Conservation (phyloP, 2,888 invertebrate species). For the Pteria penguin region DNA sequence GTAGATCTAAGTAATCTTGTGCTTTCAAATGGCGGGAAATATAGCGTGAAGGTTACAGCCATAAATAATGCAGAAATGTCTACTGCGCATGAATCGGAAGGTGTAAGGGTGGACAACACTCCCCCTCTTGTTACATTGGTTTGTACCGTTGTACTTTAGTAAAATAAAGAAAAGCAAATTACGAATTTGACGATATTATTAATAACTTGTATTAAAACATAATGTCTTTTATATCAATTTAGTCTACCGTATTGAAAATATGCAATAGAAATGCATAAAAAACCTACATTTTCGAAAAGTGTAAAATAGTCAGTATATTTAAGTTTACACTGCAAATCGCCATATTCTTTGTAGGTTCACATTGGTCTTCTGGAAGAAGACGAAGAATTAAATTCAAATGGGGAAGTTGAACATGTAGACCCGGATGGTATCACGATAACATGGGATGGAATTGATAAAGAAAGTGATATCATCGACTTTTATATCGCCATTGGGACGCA, state of each 20-base stretch:
- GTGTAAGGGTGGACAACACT: slow-evolving; percentile 38
- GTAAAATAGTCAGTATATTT: background rate
- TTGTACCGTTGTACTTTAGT: too few species aligned
- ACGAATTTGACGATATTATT: background rate
- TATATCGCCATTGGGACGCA: slow-evolving; percentile 36
- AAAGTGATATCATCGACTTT: slow-evolving; percentile 37
- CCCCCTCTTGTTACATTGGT: slow-evolving; percentile 38
- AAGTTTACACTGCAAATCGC: too few species aligned
- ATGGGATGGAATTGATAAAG: slow-evolving; percentile 38
- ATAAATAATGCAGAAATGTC: slow-evolving; percentile 32
- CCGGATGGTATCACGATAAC: slow-evolving; percentile 24
- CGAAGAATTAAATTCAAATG: slow-evolving; percentile 41
- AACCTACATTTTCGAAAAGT: too few species aligned
- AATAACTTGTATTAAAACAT: background rate
- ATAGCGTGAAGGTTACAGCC: slow-evolving; percentile 35
- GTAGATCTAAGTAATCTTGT: background rate
- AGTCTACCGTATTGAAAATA: too few species aligned
- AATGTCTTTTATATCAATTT: too few species aligned
- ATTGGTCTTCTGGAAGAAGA: slow-evolving; percentile 43
- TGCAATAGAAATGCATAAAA: too few species aligned
- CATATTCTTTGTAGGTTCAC: slow-evolving; percentile 33
- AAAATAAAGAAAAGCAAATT: background rate
- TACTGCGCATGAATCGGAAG: slow-evolving; percentile 26
- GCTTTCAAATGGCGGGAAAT: slow-evolving; percentile 24
- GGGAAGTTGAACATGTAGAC: slow-evolving; percentile 33